Percentiles rank a stretch among this genome's conserved stretches.
phyloP scores from a whole-genome alignment of 53 echinoderm and acorn worm genomes.

The Pentamera pediparva region DNA sequence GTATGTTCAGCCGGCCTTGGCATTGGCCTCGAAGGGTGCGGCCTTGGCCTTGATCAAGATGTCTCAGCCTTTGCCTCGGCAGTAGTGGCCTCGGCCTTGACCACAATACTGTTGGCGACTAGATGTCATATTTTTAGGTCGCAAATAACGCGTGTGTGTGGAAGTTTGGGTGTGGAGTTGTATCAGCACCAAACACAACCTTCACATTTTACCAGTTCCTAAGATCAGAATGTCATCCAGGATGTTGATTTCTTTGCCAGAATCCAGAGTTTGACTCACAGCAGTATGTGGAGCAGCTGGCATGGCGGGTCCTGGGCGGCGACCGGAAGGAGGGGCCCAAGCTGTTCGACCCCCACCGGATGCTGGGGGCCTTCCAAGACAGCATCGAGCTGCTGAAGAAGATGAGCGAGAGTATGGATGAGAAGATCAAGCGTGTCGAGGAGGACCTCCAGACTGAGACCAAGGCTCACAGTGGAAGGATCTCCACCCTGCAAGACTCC shows the following conservation, averaged over 20 bases:
- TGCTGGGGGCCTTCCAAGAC: conserved; percentile 80
- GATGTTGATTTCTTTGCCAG: conserved; percentile 39
- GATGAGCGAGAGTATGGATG: conserved; percentile 72
- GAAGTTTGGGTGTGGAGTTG: no score
- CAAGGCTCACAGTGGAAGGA: conserved; percentile 76
- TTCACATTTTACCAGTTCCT: no score
- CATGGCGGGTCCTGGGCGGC: conserved; percentile 88
- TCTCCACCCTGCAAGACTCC: conserved; percentile 77
- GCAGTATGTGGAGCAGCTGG: conserved; percentile 95
- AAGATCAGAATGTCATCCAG: no score
- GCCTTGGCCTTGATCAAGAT: no score
- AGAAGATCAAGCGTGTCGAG: conserved; percentile 72
- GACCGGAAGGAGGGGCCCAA: conserved; percentile 72
- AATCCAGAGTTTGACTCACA: conserved; percentile 88
- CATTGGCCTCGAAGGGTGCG: no score
- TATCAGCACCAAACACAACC: no score
- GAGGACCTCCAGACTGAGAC: conserved; percentile 63
- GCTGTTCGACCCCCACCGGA: conserved; percentile 80
- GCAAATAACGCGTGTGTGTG: no score
- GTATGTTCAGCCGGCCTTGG: no score
- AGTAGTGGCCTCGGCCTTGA: no score
- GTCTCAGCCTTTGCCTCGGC: no score
- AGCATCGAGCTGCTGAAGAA: conserved; percentile 87
- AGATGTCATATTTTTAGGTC: no score
- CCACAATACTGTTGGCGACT: no score